Evolutionary conservation across 2,888 invertebrate species (phyloP), one percentile per base, ranked within the genome.

Genomic region (Trissolcus japonicus): DNA sequence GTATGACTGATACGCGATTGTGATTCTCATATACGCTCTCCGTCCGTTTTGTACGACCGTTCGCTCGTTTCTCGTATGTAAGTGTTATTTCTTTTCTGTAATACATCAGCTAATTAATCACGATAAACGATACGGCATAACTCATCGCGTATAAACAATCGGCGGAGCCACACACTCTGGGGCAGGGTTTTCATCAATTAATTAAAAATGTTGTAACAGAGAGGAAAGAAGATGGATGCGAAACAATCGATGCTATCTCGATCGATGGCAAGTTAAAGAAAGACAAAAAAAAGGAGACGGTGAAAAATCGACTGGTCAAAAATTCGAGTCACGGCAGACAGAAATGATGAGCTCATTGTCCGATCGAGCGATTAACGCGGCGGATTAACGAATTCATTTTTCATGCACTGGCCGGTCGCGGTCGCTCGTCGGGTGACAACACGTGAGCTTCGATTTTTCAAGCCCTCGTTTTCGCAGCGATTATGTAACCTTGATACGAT

Each of bases 401-500:
- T 53, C 14, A 16, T 50, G n/a, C n/a, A 46, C 41, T 11, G 35
- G 35, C 35, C 35, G 35, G 48, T 2, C 21, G 13, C 1, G 25
- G 25, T 51, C 7, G 46, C 16, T 55, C 46, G 53, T 6, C 25
- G 4, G 3, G 46, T 46, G 46, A 51, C 11, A 51, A 54, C 53
- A 54, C 59, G 55, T 25, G 63, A 63, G 66, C 54, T 74, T 74
- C 66, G 62, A 74, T 69, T 78, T 74, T 74, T 65, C 78, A 57
- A 61, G 69, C 68, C n/a, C 72, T 72, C 72, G 63, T 72, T 71
- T 71, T 72, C 60, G 55, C 53, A 16, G 51, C 51, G 57, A 68
- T 78, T 78, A 72, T 59, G 29, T 75, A 78, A 78, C 78, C 78
- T 78, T 78, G 75, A 75, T 78, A 75, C 68, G 72, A 75, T 78